Evolutionary conservation across 2,888 invertebrate genomes (phyloP).

Genomic region (Liodrosophila aerea): DNA sequence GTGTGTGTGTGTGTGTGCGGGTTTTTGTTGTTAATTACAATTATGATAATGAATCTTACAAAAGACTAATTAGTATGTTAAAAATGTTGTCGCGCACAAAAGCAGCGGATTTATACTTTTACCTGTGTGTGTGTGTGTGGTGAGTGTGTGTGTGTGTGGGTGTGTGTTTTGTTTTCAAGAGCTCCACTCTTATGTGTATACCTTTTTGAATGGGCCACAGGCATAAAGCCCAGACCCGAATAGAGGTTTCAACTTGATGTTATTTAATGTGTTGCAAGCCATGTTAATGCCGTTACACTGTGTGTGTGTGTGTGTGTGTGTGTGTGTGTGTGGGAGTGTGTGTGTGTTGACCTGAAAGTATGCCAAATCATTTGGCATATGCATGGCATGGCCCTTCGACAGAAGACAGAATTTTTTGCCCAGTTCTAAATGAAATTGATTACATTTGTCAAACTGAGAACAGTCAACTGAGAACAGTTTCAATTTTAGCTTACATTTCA

Average conservation of each 20-base stretch:
- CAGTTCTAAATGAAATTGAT: too few species aligned
- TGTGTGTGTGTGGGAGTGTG: slow-evolving; percentile 5
- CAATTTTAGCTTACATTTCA: too few species aligned
- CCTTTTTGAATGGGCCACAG: slow-evolving; percentile 33
- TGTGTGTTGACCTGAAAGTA: slow-evolving; percentile 30
- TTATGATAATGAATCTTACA: slow-evolving; percentile 77
- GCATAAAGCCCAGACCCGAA: slow-evolving; percentile 28
- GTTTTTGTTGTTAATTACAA: slow-evolving; percentile 74
- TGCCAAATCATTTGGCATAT: slow-evolving; percentile 5
- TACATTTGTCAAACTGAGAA: too few species aligned
- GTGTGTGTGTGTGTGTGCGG: too few species aligned
- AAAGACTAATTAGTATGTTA: slow-evolving; percentile 77
- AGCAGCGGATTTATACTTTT: slow-evolving; percentile 50
- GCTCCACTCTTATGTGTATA: slow-evolving; percentile 42
- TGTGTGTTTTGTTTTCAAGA: slow-evolving; percentile 48
- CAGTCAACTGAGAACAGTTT: too few species aligned
- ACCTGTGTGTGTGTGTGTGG: slow-evolving; percentile 27
- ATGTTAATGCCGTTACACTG: slow-evolving; percentile 20
- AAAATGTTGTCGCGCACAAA: slow-evolving; percentile 65
- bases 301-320: slow-evolving; percentile 1
- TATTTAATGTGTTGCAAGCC: slow-evolving; percentile 41
- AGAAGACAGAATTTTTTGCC: too few species aligned
- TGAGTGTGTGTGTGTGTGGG: slow-evolving; percentile 12
- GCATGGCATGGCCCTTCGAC: too few species aligned
- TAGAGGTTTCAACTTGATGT: slow-evolving; percentile 33